Conservation (phyloP, 2,113 vertebrate genomes). For the Ochotona princeps region DNA sequence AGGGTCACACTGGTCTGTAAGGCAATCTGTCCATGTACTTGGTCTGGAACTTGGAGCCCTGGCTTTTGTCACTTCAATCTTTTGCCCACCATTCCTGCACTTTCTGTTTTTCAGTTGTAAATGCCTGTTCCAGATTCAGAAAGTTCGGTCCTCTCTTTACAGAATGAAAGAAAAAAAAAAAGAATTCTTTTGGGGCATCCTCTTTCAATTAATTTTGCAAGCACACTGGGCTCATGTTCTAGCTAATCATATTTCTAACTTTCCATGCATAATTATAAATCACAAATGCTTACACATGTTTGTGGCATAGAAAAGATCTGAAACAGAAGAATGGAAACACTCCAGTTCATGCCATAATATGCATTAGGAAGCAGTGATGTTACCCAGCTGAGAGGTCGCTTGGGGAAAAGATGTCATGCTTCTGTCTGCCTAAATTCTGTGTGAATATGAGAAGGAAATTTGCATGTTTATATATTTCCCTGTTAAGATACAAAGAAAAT, state of each 20-base stretch:
- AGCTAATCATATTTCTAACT: not conserved
- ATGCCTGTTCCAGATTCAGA: constrained; percentile 47
- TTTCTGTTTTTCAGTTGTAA: constrained; percentile 19
- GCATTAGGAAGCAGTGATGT: constrained; percentile 31
- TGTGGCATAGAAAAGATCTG: not conserved
- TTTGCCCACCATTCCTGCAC: not conserved
- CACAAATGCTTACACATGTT: not conserved
- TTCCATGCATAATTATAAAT: constrained; percentile 36
- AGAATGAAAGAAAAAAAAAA: not conserved
- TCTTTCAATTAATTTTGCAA: constrained; percentile 34
- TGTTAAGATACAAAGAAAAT: constrained; percentile 58
- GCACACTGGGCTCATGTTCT: not conserved
- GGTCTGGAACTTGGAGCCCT: not conserved
- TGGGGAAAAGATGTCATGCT: constrained; percentile 28
- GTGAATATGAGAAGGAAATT: not conserved
- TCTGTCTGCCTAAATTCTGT: constrained; percentile 40
- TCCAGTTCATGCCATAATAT: constrained; percentile 10
- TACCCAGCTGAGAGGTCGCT: not conserved
- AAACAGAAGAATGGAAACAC: constrained; percentile 58
- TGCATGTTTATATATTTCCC: constrained; percentile 27
- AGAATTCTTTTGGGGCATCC: constrained; percentile 60
- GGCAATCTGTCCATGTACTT: not conserved
- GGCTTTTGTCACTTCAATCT: not conserved
- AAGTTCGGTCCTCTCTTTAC: constrained; percentile 24
- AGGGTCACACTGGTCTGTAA: not conserved